Conservation (phyloP, 2,113 vertebrate genomes). For the Paratilapia polleni region DNA sequence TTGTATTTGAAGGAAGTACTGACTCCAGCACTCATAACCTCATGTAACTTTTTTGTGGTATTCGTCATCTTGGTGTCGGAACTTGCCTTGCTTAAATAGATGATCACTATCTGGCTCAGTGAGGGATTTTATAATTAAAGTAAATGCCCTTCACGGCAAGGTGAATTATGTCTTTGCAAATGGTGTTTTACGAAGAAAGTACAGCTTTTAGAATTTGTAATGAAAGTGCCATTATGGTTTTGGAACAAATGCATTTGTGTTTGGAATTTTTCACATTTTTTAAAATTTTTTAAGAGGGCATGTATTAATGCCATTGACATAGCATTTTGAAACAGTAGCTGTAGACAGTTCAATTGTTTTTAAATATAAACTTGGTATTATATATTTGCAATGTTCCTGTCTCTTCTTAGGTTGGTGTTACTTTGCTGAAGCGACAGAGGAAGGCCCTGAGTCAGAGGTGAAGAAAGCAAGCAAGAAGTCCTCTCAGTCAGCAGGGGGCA, state of each 20-base stretch:
- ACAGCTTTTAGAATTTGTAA: constrained; percentile 19
- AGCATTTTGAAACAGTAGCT: background rate
- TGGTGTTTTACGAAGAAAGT: constrained; percentile 6
- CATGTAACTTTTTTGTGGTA: background rate
- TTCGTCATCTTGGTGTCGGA: constrained; percentile 16
- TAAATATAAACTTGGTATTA: background rate
- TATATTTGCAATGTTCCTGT: constrained; percentile 15
- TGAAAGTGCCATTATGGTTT: background rate
- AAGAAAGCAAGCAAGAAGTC: constrained; percentile 81
- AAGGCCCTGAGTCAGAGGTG: constrained; percentile 81
- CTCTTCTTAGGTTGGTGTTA: constrained; percentile 73
- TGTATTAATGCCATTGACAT: background rate
- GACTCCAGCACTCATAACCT: background rate
- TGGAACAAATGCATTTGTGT: background rate
- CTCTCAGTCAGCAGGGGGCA: constrained; percentile 77
- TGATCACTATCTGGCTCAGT: constrained; percentile 55
- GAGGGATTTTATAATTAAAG: constrained; percentile 62
- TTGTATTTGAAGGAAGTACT: background rate
- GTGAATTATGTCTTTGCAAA: constrained; percentile 37
- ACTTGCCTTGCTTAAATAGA: constrained; percentile 46
- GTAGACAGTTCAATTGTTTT: background rate
- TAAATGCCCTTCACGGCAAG: constrained; percentile 52
- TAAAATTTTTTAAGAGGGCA: background rate
- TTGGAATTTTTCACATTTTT: background rate
- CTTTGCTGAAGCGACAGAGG: constrained; percentile 85